Evolutionary conservation across 2,888 invertebrate species (phyloP).

Genomic region (Rotaria socialis): DNA sequence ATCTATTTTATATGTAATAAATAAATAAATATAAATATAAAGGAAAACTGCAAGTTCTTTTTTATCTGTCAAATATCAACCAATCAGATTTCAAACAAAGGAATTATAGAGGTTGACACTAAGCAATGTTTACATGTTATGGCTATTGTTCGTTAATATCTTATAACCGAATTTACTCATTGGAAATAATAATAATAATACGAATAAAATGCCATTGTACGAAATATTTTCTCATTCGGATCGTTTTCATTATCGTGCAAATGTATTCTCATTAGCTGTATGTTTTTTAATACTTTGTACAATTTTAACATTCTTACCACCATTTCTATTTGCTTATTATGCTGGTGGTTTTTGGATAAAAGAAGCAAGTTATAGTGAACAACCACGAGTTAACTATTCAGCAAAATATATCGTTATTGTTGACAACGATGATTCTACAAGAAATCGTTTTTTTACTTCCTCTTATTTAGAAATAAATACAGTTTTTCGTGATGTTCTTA

Average conservation of each 20-base stretch:
- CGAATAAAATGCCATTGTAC: conserved; percentile 56
- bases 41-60: background rate
- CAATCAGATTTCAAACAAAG: background rate
- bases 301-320: conserved; percentile 67
- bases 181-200: background rate
- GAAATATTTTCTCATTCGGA: conserved; percentile 66
- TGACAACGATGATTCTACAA: too few species aligned
- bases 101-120: background rate
- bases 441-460: background rate
- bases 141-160: background rate
- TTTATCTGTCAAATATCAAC: conserved; percentile 1
- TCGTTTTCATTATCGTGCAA: conserved; percentile 70
- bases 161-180: background rate
- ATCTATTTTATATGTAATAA: background rate
- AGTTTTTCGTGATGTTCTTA: background rate
- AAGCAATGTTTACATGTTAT: background rate
- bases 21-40: background rate
- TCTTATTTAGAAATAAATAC: conserved; percentile 10
- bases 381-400: conserved; percentile 70
- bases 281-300: conserved; percentile 67
- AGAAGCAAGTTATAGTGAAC: conserved; percentile 70
- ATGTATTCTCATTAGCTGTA: conserved; percentile 71
- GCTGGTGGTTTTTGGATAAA: conserved; percentile 73
- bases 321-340: conserved; percentile 69
- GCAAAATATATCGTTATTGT: conserved; percentile 51